phyloP scores from a whole-genome alignment of 2,113 vertebrate genomes.

The Aptenodytes forsteri region DNA sequence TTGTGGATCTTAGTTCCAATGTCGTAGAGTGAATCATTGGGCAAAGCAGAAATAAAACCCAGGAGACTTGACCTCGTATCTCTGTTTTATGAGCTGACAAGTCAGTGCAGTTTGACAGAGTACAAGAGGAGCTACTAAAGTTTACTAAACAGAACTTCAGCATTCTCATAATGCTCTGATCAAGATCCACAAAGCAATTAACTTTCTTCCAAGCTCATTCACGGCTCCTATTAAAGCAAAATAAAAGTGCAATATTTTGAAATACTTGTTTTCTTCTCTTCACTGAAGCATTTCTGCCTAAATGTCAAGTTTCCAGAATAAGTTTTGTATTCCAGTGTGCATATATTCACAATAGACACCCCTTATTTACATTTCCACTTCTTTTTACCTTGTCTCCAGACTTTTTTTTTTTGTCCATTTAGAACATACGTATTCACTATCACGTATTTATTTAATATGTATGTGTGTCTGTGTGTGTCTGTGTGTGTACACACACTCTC shows the following conservation, averaged over 20 bases:
- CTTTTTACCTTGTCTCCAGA: neutral
- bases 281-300: neutral
- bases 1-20: neutral
- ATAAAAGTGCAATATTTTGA: neutral
- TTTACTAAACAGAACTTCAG: neutral
- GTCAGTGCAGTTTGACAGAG: neutral
- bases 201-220: neutral
- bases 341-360: neutral
- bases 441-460: neutral
- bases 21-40: neutral
- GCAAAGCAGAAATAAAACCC: neutral
- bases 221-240: neutral
- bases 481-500: neutral
- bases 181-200: neutral
- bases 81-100: neutral
- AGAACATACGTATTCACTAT: neutral
- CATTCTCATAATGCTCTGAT: neutral
- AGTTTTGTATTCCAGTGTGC: neutral
- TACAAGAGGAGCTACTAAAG: neutral
- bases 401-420: neutral
- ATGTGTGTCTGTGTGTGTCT: rapidly evolving
- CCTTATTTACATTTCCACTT: neutral
- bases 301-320: neutral
- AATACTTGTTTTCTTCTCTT: neutral
- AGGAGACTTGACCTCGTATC: neutral